These are phyloP conservation scores for Crotalus viridis DNA, from an alignment of 2,113 vertebrate species.

Conservation along the genomic window DNA sequence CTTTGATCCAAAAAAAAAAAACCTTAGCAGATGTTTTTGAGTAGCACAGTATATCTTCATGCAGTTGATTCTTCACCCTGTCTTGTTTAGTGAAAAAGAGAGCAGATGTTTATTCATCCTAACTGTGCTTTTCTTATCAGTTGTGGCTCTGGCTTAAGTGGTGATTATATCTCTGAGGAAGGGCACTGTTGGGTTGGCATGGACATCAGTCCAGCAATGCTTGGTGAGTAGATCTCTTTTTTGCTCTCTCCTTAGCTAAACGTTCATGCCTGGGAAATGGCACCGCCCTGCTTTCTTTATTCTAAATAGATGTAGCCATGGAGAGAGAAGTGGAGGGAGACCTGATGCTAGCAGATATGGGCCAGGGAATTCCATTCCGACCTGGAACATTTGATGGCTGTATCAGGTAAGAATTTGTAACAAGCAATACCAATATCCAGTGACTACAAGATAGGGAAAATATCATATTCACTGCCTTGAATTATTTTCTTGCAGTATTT, in stretches of 20 bases:
- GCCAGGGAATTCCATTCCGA: slow-evolving; percentile 87
- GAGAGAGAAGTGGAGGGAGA: slow-evolving; percentile 91
- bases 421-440: neutral
- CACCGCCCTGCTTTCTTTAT: neutral
- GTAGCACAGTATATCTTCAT: neutral
- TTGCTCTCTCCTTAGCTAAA: too few relatives aligned
- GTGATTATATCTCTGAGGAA: slow-evolving; percentile 85
- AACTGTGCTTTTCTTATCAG: slow-evolving; percentile 60
- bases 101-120: neutral
- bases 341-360: slow-evolving; percentile 88
- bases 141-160: slow-evolving; percentile 94
- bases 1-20: neutral
- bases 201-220: slow-evolving; percentile 94
- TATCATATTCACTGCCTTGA: neutral
- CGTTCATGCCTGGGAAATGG: neutral
- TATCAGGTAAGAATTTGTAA: slow-evolving; percentile 78
- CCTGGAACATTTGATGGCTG: slow-evolving; percentile 92
- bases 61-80: neutral
- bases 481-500: slow-evolving; percentile 77
- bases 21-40: neutral
- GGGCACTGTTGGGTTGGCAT: slow-evolving; percentile 93
- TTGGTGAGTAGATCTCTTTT: slow-evolving; percentile 74
- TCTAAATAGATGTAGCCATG: slow-evolving; percentile 82
- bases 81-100: neutral
- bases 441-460: neutral